Percentiles rank a stretch among this genome's conserved stretches.
phyloP scores from a whole-genome alignment of 2,797 vertebrate genomes.

The Zalophus californianus region DNA sequence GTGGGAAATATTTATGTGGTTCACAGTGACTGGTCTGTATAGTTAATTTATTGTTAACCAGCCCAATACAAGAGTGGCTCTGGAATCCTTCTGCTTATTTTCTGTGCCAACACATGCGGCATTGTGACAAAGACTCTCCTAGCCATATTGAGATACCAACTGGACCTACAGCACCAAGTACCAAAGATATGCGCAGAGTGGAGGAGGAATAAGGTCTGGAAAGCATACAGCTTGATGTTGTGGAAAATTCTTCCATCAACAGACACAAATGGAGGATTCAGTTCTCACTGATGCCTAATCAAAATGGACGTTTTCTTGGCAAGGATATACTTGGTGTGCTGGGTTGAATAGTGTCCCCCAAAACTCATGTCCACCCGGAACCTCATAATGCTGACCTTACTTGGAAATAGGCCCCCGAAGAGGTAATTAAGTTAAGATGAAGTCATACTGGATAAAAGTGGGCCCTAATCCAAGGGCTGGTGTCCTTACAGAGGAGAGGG shows the following conservation, averaged over 20 bases:
- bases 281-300: not conserved
- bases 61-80: not conserved
- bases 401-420: slow-evolving; percentile 20
- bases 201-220: not conserved
- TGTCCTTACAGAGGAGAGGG: not conserved
- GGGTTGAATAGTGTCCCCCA: not conserved
- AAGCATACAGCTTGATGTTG: not conserved
- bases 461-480: not conserved
- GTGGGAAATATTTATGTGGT: not conserved
- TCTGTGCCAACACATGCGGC: not conserved
- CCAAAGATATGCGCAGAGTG: not conserved
- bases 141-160: not conserved
- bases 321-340: not conserved
- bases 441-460: not conserved
- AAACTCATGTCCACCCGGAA: not conserved
- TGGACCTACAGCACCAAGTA: not conserved
- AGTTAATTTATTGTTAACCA: not conserved
- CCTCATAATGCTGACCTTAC: not conserved
- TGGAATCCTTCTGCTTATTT: not conserved
- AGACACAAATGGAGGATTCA: not conserved
- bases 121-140: not conserved
- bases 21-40: not conserved
- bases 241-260: not conserved
- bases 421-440: not conserved
- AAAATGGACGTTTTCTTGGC: not conserved